Base-by-base conservation (phyloP, 2,888 invertebrate species). In the Dendrolimus pini region DNA sequence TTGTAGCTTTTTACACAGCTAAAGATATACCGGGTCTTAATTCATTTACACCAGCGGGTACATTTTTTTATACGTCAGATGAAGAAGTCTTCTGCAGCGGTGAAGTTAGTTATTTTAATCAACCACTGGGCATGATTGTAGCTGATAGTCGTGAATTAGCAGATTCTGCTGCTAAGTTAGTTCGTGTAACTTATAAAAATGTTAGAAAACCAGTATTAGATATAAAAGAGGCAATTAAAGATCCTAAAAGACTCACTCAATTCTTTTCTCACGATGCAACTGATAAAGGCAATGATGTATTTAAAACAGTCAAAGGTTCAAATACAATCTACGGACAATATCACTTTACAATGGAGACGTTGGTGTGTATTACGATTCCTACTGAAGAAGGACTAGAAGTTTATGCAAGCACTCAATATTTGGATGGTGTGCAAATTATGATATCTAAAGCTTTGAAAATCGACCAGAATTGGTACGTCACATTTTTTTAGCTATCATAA, bases 1-100 rank as follows among this genome's bases (percentile, higher is more conserved):
- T 95, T 0, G 75, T 94, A 53, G 92, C 92, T 7, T 93, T 93
- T 65, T 91, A 93, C 59, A 86, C 92, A 52, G 94, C 93, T 9
- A 92, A 92, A 71, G 95, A 95, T 67, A 91, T 95, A 56, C 95
- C 95, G 0, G 94, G 95, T 0, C 74, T 82, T 52, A 95, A 95
- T 74, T 77, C 83, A 9, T 93, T 90, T 60, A 83, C 85, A 54
- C 75, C 78, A 12, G 42, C 70, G 77, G 52, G 63, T 10, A 7
- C 63, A 62, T 9, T 56, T 18, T 55, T 69, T 2, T 64, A 62
- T 41, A 8, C 55, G 9, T 2, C 47, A 1, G 62, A 65, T 7
- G 71, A 70, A 70, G 87, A 91, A 66, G 88, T 93, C 0, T 55
- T 82, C 12, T 75, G 77, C 54, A 56, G 65, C 54, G 74, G 74